Conservation (phyloP, 2,888 invertebrate species). For the Polydrusus pterygomalis region DNA sequence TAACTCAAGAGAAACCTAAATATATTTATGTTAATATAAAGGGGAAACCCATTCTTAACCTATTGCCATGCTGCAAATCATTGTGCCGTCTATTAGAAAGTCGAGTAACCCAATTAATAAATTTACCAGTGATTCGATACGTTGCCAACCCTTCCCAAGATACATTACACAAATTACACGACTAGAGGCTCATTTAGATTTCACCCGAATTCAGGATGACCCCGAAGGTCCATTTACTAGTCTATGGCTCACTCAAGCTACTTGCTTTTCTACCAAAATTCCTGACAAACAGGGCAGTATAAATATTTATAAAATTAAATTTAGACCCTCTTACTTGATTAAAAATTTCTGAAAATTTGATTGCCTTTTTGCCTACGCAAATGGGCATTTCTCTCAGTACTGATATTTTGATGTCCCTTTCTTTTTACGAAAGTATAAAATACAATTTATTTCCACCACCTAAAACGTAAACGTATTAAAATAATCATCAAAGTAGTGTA, state of each 20-base stretch:
- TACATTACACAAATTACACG: constrained; percentile 48
- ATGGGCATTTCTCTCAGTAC: not conserved
- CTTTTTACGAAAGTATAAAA: too few relatives aligned
- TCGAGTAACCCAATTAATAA: constrained; percentile 47
- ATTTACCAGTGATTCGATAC: constrained; percentile 42
- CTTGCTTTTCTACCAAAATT: constrained; percentile 25
- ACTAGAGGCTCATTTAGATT: constrained; percentile 47
- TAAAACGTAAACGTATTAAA: not conserved
- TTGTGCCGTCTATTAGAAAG: constrained; percentile 33
- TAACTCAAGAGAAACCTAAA: not conserved
- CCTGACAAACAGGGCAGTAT: constrained; percentile 6
- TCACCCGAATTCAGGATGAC: constrained; percentile 39
- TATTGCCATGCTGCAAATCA: constrained; percentile 20
- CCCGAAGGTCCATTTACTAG: constrained; percentile 33
- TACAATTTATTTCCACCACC: too few relatives aligned
- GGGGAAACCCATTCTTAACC: constrained; percentile 9
- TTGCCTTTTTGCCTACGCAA: constrained; percentile 5
- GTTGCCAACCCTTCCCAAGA: constrained; percentile 38
- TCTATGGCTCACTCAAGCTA: constrained; percentile 26
- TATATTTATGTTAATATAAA: constrained; percentile 6
- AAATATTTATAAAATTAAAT: constrained; percentile 27
- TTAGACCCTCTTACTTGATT: constrained; percentile 11
- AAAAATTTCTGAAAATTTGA: constrained; percentile 9
- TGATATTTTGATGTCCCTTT: not conserved
- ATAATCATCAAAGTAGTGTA: too few relatives aligned